Evolutionary conservation across 2,888 invertebrate species (phyloP).

Genomic region (Bembecia ichneumoniformis): DNA sequence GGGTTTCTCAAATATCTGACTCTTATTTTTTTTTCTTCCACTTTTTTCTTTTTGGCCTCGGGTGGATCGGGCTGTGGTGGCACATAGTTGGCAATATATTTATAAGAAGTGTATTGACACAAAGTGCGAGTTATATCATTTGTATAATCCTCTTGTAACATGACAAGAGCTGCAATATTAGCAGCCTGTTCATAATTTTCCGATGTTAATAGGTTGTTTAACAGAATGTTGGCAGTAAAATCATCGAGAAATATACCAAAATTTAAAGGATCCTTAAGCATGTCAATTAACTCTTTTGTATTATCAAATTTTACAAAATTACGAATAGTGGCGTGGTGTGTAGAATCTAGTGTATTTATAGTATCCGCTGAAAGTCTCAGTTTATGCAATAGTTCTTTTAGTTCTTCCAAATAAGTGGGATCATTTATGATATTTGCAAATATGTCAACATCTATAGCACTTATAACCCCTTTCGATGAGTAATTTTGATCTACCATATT

Average conservation of each 20-base stretch:
- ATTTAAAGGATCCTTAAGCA: conserved; percentile 85
- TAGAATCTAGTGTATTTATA: conserved; percentile 80
- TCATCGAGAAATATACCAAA: conserved; percentile 94
- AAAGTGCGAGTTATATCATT: conserved; percentile 79
- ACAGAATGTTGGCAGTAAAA: conserved; percentile 81
- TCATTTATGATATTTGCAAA: conserved; percentile 79
- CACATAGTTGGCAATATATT: conserved; percentile 68
- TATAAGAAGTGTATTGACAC: conserved; percentile 81
- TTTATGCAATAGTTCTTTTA: conserved; percentile 79
- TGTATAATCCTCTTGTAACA: conserved; percentile 90
- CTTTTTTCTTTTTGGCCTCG: conserved; percentile 39
- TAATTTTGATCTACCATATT: conserved; percentile 78
- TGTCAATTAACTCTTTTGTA: conserved; percentile 76
- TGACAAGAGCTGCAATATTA: conserved; percentile 81
- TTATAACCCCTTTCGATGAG: conserved; percentile 73
- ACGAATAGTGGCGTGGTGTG: conserved; percentile 84
- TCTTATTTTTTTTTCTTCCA: conserved; percentile 80
- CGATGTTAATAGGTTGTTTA: conserved; percentile 82
- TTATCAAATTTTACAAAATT: conserved; percentile 68
- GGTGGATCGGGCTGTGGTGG: conserved; percentile 22
- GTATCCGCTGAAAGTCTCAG: conserved; percentile 82
- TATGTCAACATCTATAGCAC: conserved; percentile 87
- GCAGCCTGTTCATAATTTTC: conserved; percentile 81
- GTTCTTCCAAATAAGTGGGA: conserved; percentile 75
- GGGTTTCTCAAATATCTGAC: conserved; percentile 85